Percentiles rank a stretch among this genome's conserved stretches.
phyloP scores from a whole-genome alignment of 2,113 vertebrate species.

The Pachycephala philippinensis region DNA sequence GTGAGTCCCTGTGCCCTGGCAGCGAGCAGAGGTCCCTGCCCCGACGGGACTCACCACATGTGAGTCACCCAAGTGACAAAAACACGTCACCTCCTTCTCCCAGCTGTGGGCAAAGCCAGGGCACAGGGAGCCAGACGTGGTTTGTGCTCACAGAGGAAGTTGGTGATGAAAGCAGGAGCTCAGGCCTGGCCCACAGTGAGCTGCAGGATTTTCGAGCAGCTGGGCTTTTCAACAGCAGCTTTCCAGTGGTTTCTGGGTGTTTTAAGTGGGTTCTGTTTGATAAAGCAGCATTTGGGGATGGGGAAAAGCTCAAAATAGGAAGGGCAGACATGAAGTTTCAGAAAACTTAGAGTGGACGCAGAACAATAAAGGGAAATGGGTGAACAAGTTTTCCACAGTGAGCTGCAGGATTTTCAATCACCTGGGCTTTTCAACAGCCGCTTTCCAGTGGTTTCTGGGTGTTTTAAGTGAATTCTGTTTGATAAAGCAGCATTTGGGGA shows the following conservation, averaged over 20 bases:
- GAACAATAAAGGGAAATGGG: background rate
- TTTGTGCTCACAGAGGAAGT: background rate
- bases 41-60: background rate
- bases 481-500: background rate
- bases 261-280: background rate
- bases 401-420: background rate
- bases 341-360: background rate
- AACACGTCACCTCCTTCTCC: background rate
- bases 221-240: background rate
- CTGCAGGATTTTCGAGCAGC: background rate
- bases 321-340: background rate
- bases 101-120: background rate
- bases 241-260: background rate
- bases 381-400: background rate
- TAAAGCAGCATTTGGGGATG: background rate
- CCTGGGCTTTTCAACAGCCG: background rate
- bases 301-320: background rate
- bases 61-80: background rate
- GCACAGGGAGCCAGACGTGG: fast-evolving
- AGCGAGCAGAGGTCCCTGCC: background rate
- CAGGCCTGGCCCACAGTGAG: background rate
- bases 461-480: background rate
- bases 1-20: background rate
- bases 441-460: background rate
- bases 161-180: background rate